phyloP scores from a whole-genome alignment of 1,140 invertebrate species.

The Triops longicaudatus region DNA sequence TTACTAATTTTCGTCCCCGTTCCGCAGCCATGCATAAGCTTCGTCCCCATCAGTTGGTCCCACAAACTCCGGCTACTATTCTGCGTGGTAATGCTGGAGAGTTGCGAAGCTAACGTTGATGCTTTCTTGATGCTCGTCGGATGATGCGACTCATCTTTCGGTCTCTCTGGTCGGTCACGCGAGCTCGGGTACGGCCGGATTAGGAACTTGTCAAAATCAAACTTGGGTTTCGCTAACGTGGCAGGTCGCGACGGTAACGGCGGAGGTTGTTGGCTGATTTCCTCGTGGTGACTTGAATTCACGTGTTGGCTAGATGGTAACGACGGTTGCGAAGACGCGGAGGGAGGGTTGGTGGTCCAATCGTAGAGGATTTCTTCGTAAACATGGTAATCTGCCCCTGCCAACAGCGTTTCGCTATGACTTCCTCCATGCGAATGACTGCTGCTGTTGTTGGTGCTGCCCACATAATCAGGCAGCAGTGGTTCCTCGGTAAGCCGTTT shows the following conservation, averaged over 20 bases:
- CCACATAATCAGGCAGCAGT: background rate
- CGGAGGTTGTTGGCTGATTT: background rate
- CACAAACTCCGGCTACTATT: background rate
- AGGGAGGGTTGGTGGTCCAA: slow-evolving; percentile 26
- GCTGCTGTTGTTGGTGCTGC: slow-evolving; percentile 19
- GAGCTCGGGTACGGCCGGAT: background rate
- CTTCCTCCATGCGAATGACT: background rate
- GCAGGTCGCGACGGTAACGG: slow-evolving; percentile 20
- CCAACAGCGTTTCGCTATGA: background rate
- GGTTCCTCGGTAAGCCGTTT: background rate
- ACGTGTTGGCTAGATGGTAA: slow-evolving; percentile 21
- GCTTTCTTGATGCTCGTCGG: slow-evolving; percentile 1
- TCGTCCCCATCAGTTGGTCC: background rate
- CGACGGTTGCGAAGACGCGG: slow-evolving; percentile 27
- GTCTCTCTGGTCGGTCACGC: background rate
- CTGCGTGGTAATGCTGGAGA: background rate
- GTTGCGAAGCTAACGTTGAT: background rate
- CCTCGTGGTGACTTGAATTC: slow-evolving; percentile 13
- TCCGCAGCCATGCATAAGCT: background rate
- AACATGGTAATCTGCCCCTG: slow-evolving; percentile 37
- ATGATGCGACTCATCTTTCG: slow-evolving; percentile 12
- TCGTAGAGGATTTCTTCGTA: slow-evolving; percentile 39
- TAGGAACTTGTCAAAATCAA: slow-evolving; percentile 8
- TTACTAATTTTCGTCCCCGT: slow-evolving; percentile 12
- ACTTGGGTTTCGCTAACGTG: slow-evolving; percentile 1